Evolutionary conservation across 1,140 invertebrate genomes (phyloP).

Genomic region (Drosophila gunungcola): DNA sequence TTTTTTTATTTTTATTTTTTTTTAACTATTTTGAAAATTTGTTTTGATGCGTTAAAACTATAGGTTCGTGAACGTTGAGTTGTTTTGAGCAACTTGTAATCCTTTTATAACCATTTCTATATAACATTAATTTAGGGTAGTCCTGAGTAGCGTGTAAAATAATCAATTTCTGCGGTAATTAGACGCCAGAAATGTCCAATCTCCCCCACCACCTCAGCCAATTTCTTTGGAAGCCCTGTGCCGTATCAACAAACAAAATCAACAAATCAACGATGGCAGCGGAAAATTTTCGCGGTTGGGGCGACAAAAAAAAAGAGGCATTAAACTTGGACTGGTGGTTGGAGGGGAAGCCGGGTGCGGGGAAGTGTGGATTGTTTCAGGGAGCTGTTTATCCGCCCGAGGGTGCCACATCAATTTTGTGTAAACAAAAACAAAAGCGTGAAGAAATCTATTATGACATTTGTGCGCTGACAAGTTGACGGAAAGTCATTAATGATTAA

Average conservation of each 20-base stretch:
- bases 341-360: background rate
- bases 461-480: slow-evolving; percentile 74
- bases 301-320: slow-evolving; percentile 40
- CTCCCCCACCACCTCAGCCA: slow-evolving; percentile 5
- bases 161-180: slow-evolving; percentile 47
- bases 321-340: slow-evolving; percentile 32
- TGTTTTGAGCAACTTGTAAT: no score
- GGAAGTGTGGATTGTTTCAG: background rate
- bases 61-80: no score
- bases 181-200: slow-evolving; percentile 23
- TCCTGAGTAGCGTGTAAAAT: slow-evolving; percentile 3
- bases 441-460: slow-evolving; percentile 80
- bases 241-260: slow-evolving; percentile 67
- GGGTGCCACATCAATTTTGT: slow-evolving; percentile 47
- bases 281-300: slow-evolving; percentile 15
- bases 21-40: no score
- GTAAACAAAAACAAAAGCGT: slow-evolving; percentile 64
- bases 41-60: no score
- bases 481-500: slow-evolving; percentile 78
- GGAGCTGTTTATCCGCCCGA: slow-evolving; percentile 14
- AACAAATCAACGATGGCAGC: slow-evolving; percentile 56
- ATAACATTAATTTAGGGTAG: background rate
- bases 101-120: background rate
- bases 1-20: no score
- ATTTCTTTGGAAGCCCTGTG: slow-evolving; percentile 11